Evolutionary conservation across 2,888 invertebrate genomes (phyloP), one percentile per base, ranked within the genome.

Genomic region (Lypha dubia): DNA sequence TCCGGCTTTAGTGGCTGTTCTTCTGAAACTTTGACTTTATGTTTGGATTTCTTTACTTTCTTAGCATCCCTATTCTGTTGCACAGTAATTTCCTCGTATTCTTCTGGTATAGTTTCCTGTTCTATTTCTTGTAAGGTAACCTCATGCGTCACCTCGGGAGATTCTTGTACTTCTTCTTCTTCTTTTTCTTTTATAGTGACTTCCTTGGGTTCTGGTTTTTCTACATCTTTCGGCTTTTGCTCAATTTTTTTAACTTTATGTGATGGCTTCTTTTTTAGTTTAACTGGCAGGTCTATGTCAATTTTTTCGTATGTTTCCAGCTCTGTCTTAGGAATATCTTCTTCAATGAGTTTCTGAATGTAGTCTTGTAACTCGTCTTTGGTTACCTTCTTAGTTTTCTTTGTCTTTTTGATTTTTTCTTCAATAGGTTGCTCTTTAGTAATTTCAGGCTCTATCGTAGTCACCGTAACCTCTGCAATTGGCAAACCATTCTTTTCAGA

Each of bases 241-340:
- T 88, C 87, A 35, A 83, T 68, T 38, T 86, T 76, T 22, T 87
- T 84, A 8, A 87, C 70, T 17, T 86, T 86, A 46, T 80, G 75
- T 17, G 73, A n/a, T 13, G 84, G 74, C 46, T 84, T 88, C 73
- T 74, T 81, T 49, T 73, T 79, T 3, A 84, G 71, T 46, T 77
- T 84, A 5, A 84, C 68, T 32, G 67, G 87, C 67, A 28, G 84
- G 51, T 93, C 92, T 3, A 92, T 85, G 28, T 92, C 91, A 58
- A 89, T 88, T 88, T 92, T 92, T 87, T 93, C 92, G 56, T 93
- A 91, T 86, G 92, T 91, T 83, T 93, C 92, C 1, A 92, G 88
- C 86, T 92, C 92, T 0, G 92, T 92, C 82, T 91, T 88, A 13
- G 91, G 90, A 84, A 92, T 92, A 75, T 92, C 90, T 11, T 90